Evolutionary conservation across 2,113 vertebrate species (phyloP), one percentile per base, ranked within the genome.

Genomic region (Thinocorus orbignyianus): DNA sequence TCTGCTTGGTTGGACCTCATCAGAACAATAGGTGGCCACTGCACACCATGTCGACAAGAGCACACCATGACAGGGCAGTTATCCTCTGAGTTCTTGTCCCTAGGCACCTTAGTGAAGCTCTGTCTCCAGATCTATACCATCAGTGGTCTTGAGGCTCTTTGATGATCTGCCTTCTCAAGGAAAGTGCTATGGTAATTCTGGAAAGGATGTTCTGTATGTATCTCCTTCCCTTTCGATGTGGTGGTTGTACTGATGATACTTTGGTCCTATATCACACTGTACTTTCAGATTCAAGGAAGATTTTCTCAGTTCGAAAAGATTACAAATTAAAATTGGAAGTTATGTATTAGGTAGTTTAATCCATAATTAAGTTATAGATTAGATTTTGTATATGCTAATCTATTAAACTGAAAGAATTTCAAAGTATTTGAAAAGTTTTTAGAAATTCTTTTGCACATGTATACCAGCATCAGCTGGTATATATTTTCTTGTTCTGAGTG

Each of bases 11-110:
- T 2, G 1, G n/a, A 65, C 44, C n/a, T 78, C 30, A 14, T 52
- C 15, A 9, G 25, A 39, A 20, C 41, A 35, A 13, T 2, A 17
- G 20, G 44, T 41, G 25, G 28, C 30, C 10, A 4, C 44, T 52
- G 20, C 1, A 1, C 22, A 33, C 35, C 3, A 0, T 15, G 13
- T 28, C 46, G 25, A 60, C 35, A 12, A 33, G 80, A 42, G 31
- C 35, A 11, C 15, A 18, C 39, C 2, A 0, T 10, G 46, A 7
- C 35, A 58, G 30, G 11, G 8, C 6, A 12, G 30, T 54, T 41
- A 26, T 22, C 42, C 44, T 31, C 12, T 13, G 28, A 62, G 20
- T n/a, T 64, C 12, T 10, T 65, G 28, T 52, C 65, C 48, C 49
- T 78, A 13, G 35, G 9, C 17, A 60, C 17, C 28, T 60, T 37